Evolutionary conservation across 1,140 invertebrate genomes (phyloP), one percentile per base, ranked within the genome.

Genomic region (Cyrtorhinus lividipennis): DNA sequence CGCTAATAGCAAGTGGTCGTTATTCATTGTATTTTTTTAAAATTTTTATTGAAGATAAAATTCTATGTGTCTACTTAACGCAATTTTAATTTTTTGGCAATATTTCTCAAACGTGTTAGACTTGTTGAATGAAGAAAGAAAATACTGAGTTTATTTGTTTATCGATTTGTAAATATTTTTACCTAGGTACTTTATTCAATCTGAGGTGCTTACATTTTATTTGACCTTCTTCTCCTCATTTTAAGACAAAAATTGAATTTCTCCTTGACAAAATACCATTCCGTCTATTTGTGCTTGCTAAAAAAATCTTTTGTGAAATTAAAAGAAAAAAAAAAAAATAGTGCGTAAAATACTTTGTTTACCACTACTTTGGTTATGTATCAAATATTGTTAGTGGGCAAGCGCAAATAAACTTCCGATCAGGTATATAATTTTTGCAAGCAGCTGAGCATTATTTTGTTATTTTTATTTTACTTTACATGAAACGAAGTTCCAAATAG

Each of bases 91-190:
- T 23, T 57, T 57, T 57, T 57, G 56, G 56, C 56, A 57, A 57
- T 57, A 57, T 57, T 15, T 57, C 56, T 57, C 18, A 57, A 57
- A 57, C 20, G 24, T 57, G 56, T 57, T 57, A 57, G 56, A 57
- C 20, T 57, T 57, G 20, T 57, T 57, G 20, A 23, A 20, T 48
- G 23, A 20, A 20, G 46, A 23, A 23, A 57, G 15, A 23, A 57
- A 57, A 24, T 24, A 57, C 56, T 15, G 23, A 57, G 20, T 57
- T 57, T 57, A 57, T 23, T 20, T 23, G 20, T 57, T 57, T 57
- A 57, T 57, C 24, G 56, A 18, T 57, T 57, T 57, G 56, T 57
- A 57, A 20, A 57, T 57, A 38, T 38, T 38, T 38, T 8, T 38
- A n/a, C n/a, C n/a, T n/a, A 48, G 23, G 23, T 48, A 23, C 24